Evolutionary conservation across 92 coral and sea anemone genomes (phyloP), one percentile per base, ranked within the genome.

Genomic region (Anthopleura xanthogrammica): DNA sequence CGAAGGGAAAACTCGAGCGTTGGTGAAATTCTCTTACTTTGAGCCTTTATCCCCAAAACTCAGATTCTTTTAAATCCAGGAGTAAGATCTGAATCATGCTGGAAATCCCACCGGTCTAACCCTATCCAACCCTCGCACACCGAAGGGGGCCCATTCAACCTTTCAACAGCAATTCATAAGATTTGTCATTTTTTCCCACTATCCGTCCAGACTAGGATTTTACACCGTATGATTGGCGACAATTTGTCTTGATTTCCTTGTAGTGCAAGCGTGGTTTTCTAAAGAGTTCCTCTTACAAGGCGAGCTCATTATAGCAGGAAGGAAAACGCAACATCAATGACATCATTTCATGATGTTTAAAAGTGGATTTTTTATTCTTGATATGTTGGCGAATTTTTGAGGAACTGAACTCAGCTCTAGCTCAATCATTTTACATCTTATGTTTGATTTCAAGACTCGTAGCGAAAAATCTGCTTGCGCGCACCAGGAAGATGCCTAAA

Each of bases 191-290:
- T 12, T 29, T 9, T 2, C 41, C 42, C 74, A 36, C 74, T 24
- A 68, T 68, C 41, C 42, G 74, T 36, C 17, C 42, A 68, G 46
- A 29, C 42, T 10, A 23, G 16, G 46, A 23, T 68, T 29, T 23
- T 68, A 68, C 74, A 68, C 74, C 2, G 74, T 68, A 36, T 8
- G 74, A 68, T 4, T 36, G 74, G 74, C 74, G 74, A 68, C 46
- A 5, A 68, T 23, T 68, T 68, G 74, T 23, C 41, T 68, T 68
- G 16, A 17, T 68, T 68, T 68, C 42, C 43, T 68, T 29, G 9
- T 36, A 29, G 13, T 29, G 12, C 0, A 68, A 23, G 36, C 40
- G 42, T 29, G 74, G 74, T 12, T 68, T 68, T 11, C 42, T 46
- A 46, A 9, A n/a, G 41, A 23, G 42, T 68, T 68, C 42, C 42